These are phyloP conservation scores for Tetranychus piercei DNA, from an alignment of 2,888 invertebrate species.

Conservation along the genomic window DNA sequence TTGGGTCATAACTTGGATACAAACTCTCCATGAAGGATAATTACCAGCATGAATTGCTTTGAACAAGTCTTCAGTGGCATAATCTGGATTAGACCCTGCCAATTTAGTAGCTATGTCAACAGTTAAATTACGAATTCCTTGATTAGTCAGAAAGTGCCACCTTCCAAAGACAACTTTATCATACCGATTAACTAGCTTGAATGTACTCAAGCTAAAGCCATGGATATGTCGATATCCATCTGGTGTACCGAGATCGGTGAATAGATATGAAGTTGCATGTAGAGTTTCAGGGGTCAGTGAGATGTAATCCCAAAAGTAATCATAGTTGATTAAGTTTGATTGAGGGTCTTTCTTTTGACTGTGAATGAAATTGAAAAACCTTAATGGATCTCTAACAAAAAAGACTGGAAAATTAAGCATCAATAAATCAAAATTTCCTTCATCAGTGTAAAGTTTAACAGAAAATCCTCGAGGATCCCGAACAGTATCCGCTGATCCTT, in stretches of 20 bases:
- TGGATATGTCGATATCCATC: conserved; percentile 84
- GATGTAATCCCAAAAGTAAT: conserved; percentile 93
- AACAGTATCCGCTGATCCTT: conserved; percentile 72
- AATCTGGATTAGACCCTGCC: conserved; percentile 32
- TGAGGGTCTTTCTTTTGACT: conserved; percentile 87
- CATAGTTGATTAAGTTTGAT: conserved; percentile 58
- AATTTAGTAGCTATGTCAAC: conserved; percentile 50
- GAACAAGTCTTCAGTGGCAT: conserved; percentile 40
- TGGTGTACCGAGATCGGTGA: conserved; percentile 79
- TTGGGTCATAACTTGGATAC: conserved; percentile 64
- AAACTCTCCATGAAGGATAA: conserved; percentile 51
- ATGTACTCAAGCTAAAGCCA: conserved; percentile 85
- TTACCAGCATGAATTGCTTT: conserved; percentile 57
- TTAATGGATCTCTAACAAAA: conserved; percentile 69
- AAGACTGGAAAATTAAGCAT: conserved; percentile 78
- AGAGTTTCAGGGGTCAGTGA: conserved; percentile 65
- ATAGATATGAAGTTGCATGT: conserved; percentile 66
- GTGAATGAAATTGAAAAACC: conserved; percentile 88
- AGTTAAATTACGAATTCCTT: conserved; percentile 62
- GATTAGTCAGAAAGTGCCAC: conserved; percentile 65
- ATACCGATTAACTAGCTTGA: conserved; percentile 62
- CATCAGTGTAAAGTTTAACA: conserved; percentile 77
- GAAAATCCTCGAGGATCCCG: conserved; percentile 84
- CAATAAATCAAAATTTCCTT: conserved; percentile 72
- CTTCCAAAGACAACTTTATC: conserved; percentile 59